phyloP scores from a whole-genome alignment of 2,113 vertebrate species.

The Vidua chalybeata region DNA sequence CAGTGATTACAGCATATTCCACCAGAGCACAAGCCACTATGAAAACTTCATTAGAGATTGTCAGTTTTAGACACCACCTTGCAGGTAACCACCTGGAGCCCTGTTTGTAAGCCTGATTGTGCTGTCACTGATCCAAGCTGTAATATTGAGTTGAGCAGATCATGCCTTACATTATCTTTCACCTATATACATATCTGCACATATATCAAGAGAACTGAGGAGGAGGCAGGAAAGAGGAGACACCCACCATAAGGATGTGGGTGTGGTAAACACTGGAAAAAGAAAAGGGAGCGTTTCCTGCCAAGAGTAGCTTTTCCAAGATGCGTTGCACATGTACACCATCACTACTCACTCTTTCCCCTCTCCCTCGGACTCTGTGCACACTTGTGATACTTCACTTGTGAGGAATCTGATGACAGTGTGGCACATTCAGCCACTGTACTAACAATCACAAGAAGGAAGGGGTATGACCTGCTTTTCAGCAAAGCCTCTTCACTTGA shows the following conservation, averaged over 20 bases:
- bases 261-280: neutral
- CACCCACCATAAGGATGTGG: neutral
- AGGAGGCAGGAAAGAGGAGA: neutral
- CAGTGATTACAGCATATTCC: neutral
- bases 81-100: neutral
- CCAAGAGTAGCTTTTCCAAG: neutral
- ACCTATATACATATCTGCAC: neutral
- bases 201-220: neutral
- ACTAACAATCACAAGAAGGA: neutral
- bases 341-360: neutral
- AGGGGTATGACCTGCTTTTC: neutral
- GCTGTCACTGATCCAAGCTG: neutral
- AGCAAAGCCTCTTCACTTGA: neutral
- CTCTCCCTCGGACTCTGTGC: neutral
- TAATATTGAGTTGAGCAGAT: neutral
- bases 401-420: neutral
- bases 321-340: rapidly evolving
- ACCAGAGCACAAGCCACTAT: neutral
- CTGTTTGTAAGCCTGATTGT: neutral
- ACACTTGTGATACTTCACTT: neutral
- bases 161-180: neutral
- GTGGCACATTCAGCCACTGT: neutral
- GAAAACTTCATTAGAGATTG: neutral
- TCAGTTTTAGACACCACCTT: neutral
- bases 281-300: neutral